phyloP scores from a whole-genome alignment of 2,888 invertebrate species.

The Cataglyphis albicans region DNA sequence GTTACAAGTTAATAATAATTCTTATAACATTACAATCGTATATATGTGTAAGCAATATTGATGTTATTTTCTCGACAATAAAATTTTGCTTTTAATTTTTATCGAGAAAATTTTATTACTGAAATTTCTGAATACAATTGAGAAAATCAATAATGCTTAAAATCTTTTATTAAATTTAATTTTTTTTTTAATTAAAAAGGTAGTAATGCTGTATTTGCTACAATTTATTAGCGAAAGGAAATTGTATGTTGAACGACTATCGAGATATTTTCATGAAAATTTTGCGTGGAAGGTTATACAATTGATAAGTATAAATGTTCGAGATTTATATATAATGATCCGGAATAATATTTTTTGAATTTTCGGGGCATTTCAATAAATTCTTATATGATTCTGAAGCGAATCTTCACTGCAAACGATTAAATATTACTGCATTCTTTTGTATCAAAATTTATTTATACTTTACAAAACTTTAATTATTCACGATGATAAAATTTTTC shows the following conservation, averaged over 20 bases:
- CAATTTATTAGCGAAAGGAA: not conserved
- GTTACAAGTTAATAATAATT: not conserved
- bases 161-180: conserved; percentile 24
- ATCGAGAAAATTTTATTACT: not conserved
- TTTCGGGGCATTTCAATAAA: not conserved
- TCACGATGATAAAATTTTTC: not conserved
- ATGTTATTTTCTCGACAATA: not conserved
- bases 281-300: not conserved
- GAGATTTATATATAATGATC: not conserved
- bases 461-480: not conserved
- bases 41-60: not conserved
- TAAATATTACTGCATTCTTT: not conserved
- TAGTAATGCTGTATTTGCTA: not conserved
- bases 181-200: not conserved
- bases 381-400: not conserved
- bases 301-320: not conserved
- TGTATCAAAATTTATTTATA: conserved; percentile 4
- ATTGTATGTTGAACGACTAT: not conserved
- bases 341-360: not conserved
- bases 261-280: not conserved
- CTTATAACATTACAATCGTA: not conserved
- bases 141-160: not conserved
- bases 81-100: not conserved
- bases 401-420: not conserved
- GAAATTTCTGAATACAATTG: not conserved